Percentiles rank a stretch among this genome's conserved stretches.
Evolutionary conservation across 30 jellyfish, hydroid and myxozoan genomes (phyloP).

Genomic region (Aurelia coerulea): DNA sequence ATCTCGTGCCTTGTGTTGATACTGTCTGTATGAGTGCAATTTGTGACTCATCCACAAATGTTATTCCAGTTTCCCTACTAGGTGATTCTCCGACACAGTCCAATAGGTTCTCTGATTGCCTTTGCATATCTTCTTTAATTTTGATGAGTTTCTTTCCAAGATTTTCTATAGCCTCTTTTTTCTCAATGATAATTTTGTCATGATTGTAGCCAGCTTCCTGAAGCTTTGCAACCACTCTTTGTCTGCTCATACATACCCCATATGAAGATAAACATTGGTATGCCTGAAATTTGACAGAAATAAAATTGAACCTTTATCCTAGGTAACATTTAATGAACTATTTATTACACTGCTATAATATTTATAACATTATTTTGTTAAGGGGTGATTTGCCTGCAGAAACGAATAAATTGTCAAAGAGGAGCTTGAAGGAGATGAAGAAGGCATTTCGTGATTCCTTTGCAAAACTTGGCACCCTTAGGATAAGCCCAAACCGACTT

Average conservation of each 20-base stretch:
- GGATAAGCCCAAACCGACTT: slow-evolving; percentile 26
- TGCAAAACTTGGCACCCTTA: slow-evolving; percentile 25
- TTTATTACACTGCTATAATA: no score
- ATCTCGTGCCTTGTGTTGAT: no score
- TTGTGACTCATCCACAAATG: slow-evolving; percentile 3
- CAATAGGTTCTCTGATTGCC: neutral
- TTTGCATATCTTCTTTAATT: neutral
- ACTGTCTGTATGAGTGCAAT: neutral
- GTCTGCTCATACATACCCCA: slow-evolving; percentile 36
- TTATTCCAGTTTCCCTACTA: neutral
- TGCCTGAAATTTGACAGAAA: slow-evolving; percentile 3
- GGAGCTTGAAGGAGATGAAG: slow-evolving; percentile 4
- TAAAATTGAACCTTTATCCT: no score
- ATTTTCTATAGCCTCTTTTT: slow-evolving; percentile 11
- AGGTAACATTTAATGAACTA: no score
- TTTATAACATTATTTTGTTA: neutral
- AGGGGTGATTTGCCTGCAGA: slow-evolving; percentile 36
- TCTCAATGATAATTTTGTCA: slow-evolving; percentile 17
- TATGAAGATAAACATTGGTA: slow-evolving; percentile 18
- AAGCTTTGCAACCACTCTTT: slow-evolving; percentile 34
- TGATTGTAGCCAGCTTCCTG: slow-evolving; percentile 24
- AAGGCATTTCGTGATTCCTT: slow-evolving; percentile 37
- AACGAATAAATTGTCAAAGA: neutral
- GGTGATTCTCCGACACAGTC: neutral
- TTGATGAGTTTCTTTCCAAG: neutral